Base-by-base conservation (phyloP, 2,797 vertebrate species). In the Monodelphis domestica region DNA sequence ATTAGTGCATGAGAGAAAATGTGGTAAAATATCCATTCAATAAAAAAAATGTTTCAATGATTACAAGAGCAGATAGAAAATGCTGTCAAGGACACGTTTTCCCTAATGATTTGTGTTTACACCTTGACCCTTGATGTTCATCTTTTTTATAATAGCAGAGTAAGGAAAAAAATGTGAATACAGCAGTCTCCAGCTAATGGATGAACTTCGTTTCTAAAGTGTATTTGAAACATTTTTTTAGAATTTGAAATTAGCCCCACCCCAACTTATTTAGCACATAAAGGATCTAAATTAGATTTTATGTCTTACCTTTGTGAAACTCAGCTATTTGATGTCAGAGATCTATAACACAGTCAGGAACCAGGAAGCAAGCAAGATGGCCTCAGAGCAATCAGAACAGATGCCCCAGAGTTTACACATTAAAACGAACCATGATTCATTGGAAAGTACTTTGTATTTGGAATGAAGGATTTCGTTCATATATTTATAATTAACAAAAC, bases 111-210 rank as follows among this genome's bases (percentile, higher is more conserved):
- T 95, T 93, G 54, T 29, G 90, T 94, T 94, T 94, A 95, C 87
- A 90, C 94, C 91, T 93, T 97, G 55, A 97, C 96, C 95, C 95
- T 93, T 97, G 95, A 97, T 96, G 88, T 95, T 89, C 54, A 94
- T 95, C 96, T 97, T 93, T 96, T 63, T 94, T 55, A 95, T 96
- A 97, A 97, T 95, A 38, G 87, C 63, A 87, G 92, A 89, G 89
- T 91, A 97, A 95, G 94, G 91, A 97, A 97, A 97, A 94, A 94
- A 93, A 92, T 93, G 91, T 88, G 94, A 94, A 63, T 95, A 33
- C 90, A 59, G 5, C 59, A 96, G 88, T 93, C 90, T 56, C 89
- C 52, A 26, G 28, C 45, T 24, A 93, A 95, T 96, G 93, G 96
- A 91, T 38, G 63, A 87, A 15, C 33, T 91, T n/a, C 92, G 94